These are phyloP conservation scores for Borostomias antarcticus DNA, from an alignment of 2,797 vertebrate species.

Conservation along the genomic window DNA sequence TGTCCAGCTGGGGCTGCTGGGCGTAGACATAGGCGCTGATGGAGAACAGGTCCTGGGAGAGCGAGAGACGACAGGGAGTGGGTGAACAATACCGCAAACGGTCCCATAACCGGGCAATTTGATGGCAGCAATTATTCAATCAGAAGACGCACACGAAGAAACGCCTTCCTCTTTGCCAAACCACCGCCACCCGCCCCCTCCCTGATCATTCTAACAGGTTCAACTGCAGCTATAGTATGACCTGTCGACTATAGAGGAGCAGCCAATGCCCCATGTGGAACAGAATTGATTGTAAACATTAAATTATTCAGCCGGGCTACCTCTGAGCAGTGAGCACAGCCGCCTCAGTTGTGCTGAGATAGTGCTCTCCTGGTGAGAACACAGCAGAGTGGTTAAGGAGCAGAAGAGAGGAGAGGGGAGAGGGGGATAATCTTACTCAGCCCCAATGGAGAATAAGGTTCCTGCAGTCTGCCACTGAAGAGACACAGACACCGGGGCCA, in stretches of 20 bases:
- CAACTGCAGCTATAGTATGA: constrained; percentile 26
- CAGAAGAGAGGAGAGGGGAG: constrained; percentile 38
- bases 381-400: constrained; percentile 41
- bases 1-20: constrained; percentile 96
- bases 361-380: constrained; percentile 56
- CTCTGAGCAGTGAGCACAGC: constrained; percentile 26
- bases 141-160: constrained; percentile 33
- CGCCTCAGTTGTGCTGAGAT: constrained; percentile 51
- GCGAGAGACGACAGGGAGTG: constrained; percentile 38
- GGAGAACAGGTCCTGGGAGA: constrained; percentile 92
- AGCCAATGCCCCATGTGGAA: constrained; percentile 20
- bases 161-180: constrained; percentile 31
- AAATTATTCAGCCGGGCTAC: constrained; percentile 56
- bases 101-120: not conserved
- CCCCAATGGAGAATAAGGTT: constrained; percentile 45
- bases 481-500: constrained; percentile 10
- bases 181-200: too few relatives aligned
- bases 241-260: constrained; percentile 25
- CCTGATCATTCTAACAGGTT: constrained; percentile 10
- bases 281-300: constrained; percentile 62
- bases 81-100: not conserved
- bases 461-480: constrained; percentile 27
- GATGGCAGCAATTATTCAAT: not conserved
- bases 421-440: constrained; percentile 55
- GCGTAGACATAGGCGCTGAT: constrained; percentile 92